Base-by-base conservation (phyloP, 2,113 vertebrate genomes). In the Calypte anna region DNA sequence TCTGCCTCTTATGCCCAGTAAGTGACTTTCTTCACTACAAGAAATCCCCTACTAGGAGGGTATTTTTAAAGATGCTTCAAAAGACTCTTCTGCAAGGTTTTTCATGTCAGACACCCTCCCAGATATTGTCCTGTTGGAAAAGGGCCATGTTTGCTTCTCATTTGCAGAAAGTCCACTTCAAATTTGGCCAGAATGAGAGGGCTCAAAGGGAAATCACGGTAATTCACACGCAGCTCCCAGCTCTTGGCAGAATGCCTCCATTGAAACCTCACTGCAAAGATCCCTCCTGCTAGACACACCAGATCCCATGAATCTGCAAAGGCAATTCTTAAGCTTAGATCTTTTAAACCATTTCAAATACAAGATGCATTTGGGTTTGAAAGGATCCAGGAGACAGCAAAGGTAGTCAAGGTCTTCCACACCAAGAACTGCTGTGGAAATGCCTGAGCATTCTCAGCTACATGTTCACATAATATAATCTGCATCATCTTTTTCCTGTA, bases 141-240 rank as follows among this genome's bases (percentile, higher is more conserved):
- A 13, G 25, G 53, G 64, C 88, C 95, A 75, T 46, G 76, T 92
- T 88, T 94, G 82, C 83, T 88, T 95, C 88, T 93, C 83, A 68
- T 48, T 94, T 89, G 75, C 96, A 95, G 64, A 88, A 94, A 90
- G 50, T 81, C 82, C 86, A 64, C 91, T 94, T 90, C 68, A 93
- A 70, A 77, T 94, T 78, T 96, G 95, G 92, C 94, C 93, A 80
- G 92, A 83, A 75, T 0, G 0, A 70, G 88, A 94, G 8, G 53
- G 54, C 57, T 61, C 31, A 57, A 78, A 91, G 88, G 86, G 94
- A 96, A 96, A 95, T 91, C 76, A 48, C 1, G 0, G 83, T 74
- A 63, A 90, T 89, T 93, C 82, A 90, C 64, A 94, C 3, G 11
- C 86, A 94, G 94, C 73, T 96, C 88, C 76, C 61, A 83, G 5